These are phyloP conservation scores for Vimba vimba DNA, from an alignment of 2,113 vertebrate species.

Conservation along the genomic window DNA sequence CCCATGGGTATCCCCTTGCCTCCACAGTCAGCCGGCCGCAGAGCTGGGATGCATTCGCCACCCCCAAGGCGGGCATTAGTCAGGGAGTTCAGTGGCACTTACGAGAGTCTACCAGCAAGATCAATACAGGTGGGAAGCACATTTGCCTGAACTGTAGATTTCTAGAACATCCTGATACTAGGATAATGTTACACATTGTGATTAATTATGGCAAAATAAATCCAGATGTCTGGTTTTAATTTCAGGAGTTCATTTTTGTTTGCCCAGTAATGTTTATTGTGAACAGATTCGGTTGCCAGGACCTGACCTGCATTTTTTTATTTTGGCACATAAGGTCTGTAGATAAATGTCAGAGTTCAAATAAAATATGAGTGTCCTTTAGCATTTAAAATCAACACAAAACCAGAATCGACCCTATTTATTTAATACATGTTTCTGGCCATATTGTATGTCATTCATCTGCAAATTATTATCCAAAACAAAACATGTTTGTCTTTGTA, in stretches of 20 bases:
- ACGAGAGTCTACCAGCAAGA: slow-evolving; percentile 87
- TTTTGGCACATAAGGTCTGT: slow-evolving; percentile 11
- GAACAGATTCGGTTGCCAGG: slow-evolving; percentile 37
- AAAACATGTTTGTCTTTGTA: neutral
- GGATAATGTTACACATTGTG: slow-evolving; percentile 15
- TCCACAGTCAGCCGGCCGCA: slow-evolving; percentile 65
- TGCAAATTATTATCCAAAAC: neutral
- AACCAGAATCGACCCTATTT: neutral
- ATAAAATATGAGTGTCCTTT: neutral
- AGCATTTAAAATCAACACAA: neutral
- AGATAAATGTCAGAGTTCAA: slow-evolving; percentile 11
- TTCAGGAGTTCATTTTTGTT: slow-evolving; percentile 36
- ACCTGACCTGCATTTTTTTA: neutral
- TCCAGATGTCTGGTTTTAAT: slow-evolving; percentile 40
- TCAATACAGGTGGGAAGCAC: slow-evolving; percentile 81
- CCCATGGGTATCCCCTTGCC: slow-evolving; percentile 77
- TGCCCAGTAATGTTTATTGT: slow-evolving; percentile 38
- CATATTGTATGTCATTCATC: neutral
- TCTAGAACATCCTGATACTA: neutral
- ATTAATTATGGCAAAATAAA: slow-evolving; percentile 42
- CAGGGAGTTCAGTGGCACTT: slow-evolving; percentile 84
- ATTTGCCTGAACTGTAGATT: neutral
- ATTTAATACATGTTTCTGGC: neutral
- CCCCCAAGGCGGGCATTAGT: slow-evolving; percentile 83
- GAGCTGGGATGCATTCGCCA: slow-evolving; percentile 91